Percentiles rank a stretch among this genome's conserved stretches.
Evolutionary conservation across 2,113 vertebrate species (phyloP).

Genomic region (Tetrax tetrax): DNA sequence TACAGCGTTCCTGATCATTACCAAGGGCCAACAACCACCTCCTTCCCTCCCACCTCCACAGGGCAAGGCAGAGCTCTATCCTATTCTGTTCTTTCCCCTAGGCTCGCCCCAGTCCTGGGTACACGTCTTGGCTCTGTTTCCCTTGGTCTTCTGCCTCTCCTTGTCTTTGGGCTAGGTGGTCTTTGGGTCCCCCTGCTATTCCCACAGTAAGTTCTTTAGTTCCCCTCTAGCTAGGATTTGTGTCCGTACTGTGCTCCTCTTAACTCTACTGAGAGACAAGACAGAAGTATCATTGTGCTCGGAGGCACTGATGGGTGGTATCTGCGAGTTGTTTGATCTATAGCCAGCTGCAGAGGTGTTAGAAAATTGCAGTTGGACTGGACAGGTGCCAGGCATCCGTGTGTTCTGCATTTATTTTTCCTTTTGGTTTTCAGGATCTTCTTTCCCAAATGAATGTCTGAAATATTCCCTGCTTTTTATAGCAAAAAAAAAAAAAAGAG

Average conservation of each 20-base stretch:
- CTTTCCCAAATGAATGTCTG: background rate
- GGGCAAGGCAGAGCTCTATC: background rate
- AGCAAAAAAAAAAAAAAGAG: background rate
- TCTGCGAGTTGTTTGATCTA: background rate
- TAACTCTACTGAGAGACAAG: background rate
- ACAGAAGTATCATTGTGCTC: background rate
- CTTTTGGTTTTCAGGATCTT: background rate
- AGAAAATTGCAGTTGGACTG: background rate
- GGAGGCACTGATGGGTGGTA: background rate
- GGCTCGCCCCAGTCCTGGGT: background rate
- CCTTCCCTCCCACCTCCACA: background rate
- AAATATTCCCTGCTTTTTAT: background rate
- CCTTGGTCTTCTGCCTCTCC: background rate
- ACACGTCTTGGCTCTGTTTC: background rate
- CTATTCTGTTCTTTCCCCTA: background rate
- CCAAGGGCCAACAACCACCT: background rate
- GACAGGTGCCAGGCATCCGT: background rate
- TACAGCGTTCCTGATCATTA: background rate
- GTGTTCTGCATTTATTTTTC: background rate
- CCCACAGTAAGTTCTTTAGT: background rate
- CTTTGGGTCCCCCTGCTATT: background rate
- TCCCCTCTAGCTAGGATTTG: background rate
- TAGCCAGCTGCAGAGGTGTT: slow-evolving; percentile 13
- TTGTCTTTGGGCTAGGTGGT: background rate
- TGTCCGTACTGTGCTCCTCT: background rate